phyloP scores from a whole-genome alignment of 2,888 invertebrate species.

The Rhaphigaster nebulosa region DNA sequence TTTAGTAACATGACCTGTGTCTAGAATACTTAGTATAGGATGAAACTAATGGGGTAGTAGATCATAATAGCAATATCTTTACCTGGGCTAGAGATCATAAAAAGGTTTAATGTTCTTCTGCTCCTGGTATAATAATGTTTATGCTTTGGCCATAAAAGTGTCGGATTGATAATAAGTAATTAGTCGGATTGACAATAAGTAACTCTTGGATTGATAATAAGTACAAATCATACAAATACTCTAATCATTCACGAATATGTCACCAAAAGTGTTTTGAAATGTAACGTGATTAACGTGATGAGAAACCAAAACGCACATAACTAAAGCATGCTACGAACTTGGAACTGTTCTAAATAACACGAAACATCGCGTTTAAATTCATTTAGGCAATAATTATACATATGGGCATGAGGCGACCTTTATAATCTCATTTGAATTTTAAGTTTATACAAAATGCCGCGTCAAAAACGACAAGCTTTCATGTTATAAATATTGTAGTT shows the following conservation, averaged over 20 bases:
- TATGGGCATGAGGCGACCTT: background rate
- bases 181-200: too few relatives aligned
- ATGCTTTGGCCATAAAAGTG: background rate
- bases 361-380: conserved; percentile 13
- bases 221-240: background rate
- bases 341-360: background rate
- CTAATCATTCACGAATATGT: background rate
- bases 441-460: background rate
- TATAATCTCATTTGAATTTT: background rate
- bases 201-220: too few relatives aligned
- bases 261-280: background rate
- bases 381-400: background rate
- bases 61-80: background rate
- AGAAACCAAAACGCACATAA: background rate
- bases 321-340: background rate
- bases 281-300: background rate
- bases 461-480: background rate
- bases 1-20: background rate
- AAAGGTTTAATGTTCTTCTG: background rate
- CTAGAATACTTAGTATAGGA: background rate
- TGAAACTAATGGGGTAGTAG: background rate
- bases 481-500: background rate
- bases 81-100: background rate
- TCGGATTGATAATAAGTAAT: too few relatives aligned
- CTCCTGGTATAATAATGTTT: too few relatives aligned